These are phyloP conservation scores for Nannospalax galili DNA, from an alignment of 2,113 vertebrate species.

Conservation along the genomic window DNA sequence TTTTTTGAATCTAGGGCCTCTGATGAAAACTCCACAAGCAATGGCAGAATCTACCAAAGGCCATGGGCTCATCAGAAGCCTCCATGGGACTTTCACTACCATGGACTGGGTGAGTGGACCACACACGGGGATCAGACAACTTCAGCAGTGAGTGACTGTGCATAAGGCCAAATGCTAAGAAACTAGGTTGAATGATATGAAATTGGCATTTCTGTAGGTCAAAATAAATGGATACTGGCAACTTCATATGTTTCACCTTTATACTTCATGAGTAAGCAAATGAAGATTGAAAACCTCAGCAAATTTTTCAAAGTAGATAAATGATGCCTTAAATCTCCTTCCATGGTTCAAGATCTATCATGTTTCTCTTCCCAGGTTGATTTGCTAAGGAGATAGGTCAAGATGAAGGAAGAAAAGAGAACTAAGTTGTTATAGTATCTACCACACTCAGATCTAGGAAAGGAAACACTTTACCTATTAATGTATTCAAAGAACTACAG, in stretches of 20 bases:
- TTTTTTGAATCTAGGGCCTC: conserved; percentile 69
- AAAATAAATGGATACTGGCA: not conserved
- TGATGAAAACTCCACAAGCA: conserved; percentile 72
- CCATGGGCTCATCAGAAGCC: conserved; percentile 21
- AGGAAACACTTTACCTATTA: not conserved
- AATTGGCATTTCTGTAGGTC: conserved; percentile 12
- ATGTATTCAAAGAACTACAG: conserved; percentile 8
- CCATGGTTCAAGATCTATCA: conserved; percentile 7
- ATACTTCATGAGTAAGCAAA: conserved; percentile 45
- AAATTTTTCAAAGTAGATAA: conserved; percentile 31
- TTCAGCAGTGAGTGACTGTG: conserved; percentile 64
- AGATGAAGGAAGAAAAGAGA: not conserved
- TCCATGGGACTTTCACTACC: not conserved
- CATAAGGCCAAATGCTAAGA: conserved; percentile 28
- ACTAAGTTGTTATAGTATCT: not conserved
- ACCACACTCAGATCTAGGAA: not conserved
- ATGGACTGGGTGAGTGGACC: conserved; percentile 14
- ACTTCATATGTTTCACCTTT: not conserved
- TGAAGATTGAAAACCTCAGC: not conserved
- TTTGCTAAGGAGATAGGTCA: not conserved
- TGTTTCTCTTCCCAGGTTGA: conserved; percentile 14
- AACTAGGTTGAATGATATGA: not conserved
- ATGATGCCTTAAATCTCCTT: not conserved
- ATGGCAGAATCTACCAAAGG: conserved; percentile 47
- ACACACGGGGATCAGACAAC: conserved; percentile 57